Base-by-base conservation (phyloP, 2,797 vertebrate genomes). In the Pelodytes ibericus region DNA sequence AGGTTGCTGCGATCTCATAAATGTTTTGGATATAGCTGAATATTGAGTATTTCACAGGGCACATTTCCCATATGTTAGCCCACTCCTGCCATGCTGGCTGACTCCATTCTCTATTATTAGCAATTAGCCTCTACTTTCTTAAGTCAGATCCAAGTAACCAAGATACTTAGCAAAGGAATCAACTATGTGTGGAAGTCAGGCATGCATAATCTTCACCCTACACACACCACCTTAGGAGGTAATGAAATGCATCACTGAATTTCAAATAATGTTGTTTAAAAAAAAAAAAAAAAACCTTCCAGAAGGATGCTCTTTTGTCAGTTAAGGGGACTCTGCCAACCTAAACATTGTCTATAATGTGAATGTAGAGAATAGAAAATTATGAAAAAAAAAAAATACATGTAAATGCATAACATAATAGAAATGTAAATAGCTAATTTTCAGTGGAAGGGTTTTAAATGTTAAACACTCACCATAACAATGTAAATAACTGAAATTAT, bases 61-160 rank as follows among this genome's bases (percentile, higher is more conserved):
- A 89, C 93, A 93, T 91, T 93, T 82, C 86, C 94, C 94, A 94
- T 96, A 95, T 96, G 94, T 88, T 88, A 90, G 90, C 84, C 87
- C 89, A 84, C 90, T 89, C 89, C 89, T 87, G 87, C 91, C 91
- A 92, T 91, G 93, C 91, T 91, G 89, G 86, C 89, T 91, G 90
- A 83, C 88, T 88, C 87, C 87, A 87, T 92, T 88, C 88, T 91
- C 85, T 86, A 89, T 91, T 89, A 92, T 91, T 88, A 90, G 88
- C 90, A 92, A 93, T 92, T 92, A 91, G 91, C 89, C 89, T 85
- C 89, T 87, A 90, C 88, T 89, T 91, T 90, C 89, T 87, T 90
- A 87, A 92, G 87, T 89, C 87, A 83, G 84, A 84, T 88, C 89
- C 89, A 90, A 90, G 90, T 92, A 92, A 91, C 92, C 87, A 92